Conservation (phyloP, 1,140 invertebrate genomes). For the Trachymyrmex septentrionalis region DNA sequence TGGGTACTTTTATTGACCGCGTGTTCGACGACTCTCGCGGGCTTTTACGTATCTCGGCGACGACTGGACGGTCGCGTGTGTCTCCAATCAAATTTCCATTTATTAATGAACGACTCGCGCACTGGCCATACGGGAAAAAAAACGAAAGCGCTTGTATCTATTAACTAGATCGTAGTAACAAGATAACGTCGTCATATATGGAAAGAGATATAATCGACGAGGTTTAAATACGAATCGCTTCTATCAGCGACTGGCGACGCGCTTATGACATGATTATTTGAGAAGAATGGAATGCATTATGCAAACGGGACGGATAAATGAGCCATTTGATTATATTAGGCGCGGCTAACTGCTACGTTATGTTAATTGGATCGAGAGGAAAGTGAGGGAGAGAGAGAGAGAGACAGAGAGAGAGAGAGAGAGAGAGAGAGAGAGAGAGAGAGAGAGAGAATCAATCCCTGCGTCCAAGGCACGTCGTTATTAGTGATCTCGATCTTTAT, state of each 20-base stretch:
- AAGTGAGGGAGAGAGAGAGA: not conserved
- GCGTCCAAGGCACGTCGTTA: not conserved
- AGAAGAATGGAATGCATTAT: constrained; percentile 40
- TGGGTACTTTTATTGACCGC: not conserved
- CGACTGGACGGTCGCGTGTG: not conserved
- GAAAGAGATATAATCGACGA: constrained; percentile 39
- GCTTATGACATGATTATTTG: constrained; percentile 44
- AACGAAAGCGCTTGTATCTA: constrained; percentile 63
- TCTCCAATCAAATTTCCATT: constrained; percentile 70
- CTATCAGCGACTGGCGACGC: constrained; percentile 2
- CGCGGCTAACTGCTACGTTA: constrained; percentile 15
- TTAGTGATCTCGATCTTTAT: not conserved
- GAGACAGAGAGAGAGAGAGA: not conserved
- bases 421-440: not conserved
- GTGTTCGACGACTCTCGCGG: not conserved
- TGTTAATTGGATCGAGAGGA: constrained; percentile 24
- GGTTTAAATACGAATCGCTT: constrained; percentile 3
- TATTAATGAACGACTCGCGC: constrained; percentile 61
- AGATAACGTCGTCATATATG: constrained; percentile 39
- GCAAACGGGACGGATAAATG: constrained; percentile 28
- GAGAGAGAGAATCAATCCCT: constrained; percentile 22
- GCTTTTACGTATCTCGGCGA: not conserved
- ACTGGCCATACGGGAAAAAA: constrained; percentile 27
- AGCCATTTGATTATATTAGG: constrained; percentile 40
- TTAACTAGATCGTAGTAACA: constrained; percentile 62